Evolutionary conservation across 1,140 invertebrate genomes (phyloP).

Genomic region (Zaprionus camerounensis): DNA sequence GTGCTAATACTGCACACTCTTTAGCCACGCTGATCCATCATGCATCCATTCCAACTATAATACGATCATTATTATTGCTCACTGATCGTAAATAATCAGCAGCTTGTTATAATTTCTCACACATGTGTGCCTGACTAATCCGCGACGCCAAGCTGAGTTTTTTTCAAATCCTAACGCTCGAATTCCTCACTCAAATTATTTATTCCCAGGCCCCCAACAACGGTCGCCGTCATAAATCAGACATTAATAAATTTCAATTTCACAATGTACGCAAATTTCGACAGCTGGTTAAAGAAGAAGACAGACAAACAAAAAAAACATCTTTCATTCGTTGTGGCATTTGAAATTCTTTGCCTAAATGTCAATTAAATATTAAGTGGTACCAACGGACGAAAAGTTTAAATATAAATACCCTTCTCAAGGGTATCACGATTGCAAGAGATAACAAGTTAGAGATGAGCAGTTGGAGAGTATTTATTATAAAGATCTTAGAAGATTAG

Average conservation of each 20-base stretch:
- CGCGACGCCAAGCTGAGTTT: constrained; percentile 12
- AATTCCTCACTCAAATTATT: constrained; percentile 48
- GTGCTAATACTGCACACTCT: constrained; percentile 13
- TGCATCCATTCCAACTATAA: constrained; percentile 3
- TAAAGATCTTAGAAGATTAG: neutral
- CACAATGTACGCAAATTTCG: constrained; percentile 56
- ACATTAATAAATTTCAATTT: constrained; percentile 66
- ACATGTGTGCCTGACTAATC: constrained; percentile 47
- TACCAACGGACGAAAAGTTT: constrained; percentile 23
- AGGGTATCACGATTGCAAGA: neutral
- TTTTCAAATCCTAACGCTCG: constrained; percentile 69
- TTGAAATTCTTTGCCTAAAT: constrained; percentile 76
- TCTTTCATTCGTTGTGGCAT: constrained; percentile 28
- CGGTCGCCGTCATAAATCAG: constrained; percentile 59
- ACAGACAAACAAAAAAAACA: constrained; percentile 11
- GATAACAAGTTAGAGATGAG: neutral
- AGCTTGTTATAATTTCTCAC: constrained; percentile 51
- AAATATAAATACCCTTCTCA: neutral
- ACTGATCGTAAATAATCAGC: constrained; percentile 30
- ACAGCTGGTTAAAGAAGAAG: constrained; percentile 35
- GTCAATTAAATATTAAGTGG: constrained; percentile 76
- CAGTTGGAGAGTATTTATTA: neutral
- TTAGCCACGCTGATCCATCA: constrained; percentile 37
- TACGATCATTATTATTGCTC: constrained; percentile 8
- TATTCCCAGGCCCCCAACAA: constrained; percentile 46